A percentile compares a stretch with the other conserved stretches of the same genome.
Conservation (phyloP, 2,797 vertebrate genomes). For the Geotrypetes seraphini region DNA sequence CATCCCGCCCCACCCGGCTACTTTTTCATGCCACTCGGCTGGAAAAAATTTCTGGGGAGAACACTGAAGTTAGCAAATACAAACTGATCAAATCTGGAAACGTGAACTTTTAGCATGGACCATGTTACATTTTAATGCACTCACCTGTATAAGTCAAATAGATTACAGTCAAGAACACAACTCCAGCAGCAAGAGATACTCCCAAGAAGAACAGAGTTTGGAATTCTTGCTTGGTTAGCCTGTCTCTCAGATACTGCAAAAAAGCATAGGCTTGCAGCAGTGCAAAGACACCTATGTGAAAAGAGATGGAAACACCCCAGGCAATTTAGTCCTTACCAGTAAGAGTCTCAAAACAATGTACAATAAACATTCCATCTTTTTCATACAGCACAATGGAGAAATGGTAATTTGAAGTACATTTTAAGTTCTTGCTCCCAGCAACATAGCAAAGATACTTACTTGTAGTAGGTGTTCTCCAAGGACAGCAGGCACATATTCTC, state of each 20-base stretch:
- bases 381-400: neutral
- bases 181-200: constrained; percentile 85
- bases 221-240: constrained; percentile 93
- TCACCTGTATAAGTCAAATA: constrained; percentile 97
- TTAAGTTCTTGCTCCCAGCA: too few relatives aligned
- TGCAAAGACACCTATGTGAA: constrained; percentile 83
- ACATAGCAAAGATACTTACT: too few relatives aligned
- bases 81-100: too few relatives aligned
- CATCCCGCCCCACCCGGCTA: too few relatives aligned
- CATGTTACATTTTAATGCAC: constrained; percentile 8
- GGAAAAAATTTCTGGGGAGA: too few relatives aligned
- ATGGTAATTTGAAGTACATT: neutral
- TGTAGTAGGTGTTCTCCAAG: too few relatives aligned
- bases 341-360: constrained; percentile 12
- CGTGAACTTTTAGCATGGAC: too few relatives aligned
- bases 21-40: too few relatives aligned
- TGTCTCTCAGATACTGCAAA: constrained; percentile 92
- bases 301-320: neutral
- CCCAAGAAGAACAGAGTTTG: constrained; percentile 96
- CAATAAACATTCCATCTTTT: constrained; percentile 2
- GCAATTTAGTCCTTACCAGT: neutral
- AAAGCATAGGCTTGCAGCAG: constrained; percentile 93
- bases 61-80: too few relatives aligned
- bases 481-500: too few relatives aligned
- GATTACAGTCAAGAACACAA: constrained; percentile 92